A percentile compares a stretch with the other conserved stretches of the same genome.
Evolutionary conservation across 2,113 vertebrate genomes (phyloP).

Genomic region (Gadus chalcogrammus): DNA sequence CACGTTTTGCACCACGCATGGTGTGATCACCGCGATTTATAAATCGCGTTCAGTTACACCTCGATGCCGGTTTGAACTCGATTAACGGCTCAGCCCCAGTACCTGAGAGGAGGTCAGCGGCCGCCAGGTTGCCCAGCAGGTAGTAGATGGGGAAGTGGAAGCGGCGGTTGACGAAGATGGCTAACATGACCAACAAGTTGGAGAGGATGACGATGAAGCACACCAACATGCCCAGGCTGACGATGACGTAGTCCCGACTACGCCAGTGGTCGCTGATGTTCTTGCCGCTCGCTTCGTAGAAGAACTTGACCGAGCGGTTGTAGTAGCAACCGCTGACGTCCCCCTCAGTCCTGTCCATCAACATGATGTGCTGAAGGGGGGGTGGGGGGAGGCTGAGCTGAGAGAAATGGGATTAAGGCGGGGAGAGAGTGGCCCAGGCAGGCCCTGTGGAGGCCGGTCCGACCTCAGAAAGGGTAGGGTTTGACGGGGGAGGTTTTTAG

Average conservation of each 20-base stretch:
- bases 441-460: background rate
- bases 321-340: slow-evolving; percentile 35
- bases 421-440: no score
- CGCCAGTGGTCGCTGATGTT: slow-evolving; percentile 58
- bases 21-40: no score
- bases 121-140: slow-evolving; percentile 89
- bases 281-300: slow-evolving; percentile 61
- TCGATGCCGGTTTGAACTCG: no score
- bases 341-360: slow-evolving; percentile 23
- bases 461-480: no score
- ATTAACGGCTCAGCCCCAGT: background rate
- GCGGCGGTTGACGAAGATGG: slow-evolving; percentile 87
- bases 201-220: slow-evolving; percentile 88
- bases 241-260: slow-evolving; percentile 67
- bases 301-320: slow-evolving; percentile 48
- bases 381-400: background rate
- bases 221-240: slow-evolving; percentile 86
- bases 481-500: no score
- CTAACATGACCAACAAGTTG: slow-evolving; percentile 88
- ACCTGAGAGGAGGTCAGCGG: slow-evolving; percentile 90
- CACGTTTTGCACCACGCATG: no score
- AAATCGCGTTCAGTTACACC: no score
- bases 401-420: no score
- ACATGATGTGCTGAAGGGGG: background rate
- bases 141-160: slow-evolving; percentile 98